Percentiles rank a stretch among this genome's conserved stretches.
These are phyloP conservation scores for Vespertilio murinus DNA, from an alignment of 2,797 vertebrate genomes.

Conservation along the genomic window DNA sequence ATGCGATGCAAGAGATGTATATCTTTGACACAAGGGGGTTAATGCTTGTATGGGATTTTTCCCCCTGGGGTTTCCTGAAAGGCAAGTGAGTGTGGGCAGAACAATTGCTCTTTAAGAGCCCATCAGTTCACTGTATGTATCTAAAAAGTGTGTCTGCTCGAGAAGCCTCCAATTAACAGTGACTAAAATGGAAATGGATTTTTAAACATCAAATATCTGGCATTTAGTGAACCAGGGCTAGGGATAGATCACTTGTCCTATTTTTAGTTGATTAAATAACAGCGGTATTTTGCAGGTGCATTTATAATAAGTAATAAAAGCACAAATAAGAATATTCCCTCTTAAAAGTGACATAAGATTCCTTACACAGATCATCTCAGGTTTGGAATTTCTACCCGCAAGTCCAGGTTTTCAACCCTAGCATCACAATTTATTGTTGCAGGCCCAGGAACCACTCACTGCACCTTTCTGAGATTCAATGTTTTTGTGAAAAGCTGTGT, in stretches of 20 bases:
- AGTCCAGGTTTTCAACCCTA: background rate
- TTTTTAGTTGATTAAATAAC: background rate
- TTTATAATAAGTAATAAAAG: background rate
- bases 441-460: background rate
- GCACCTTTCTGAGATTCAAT: background rate
- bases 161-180: constrained; percentile 21
- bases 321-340: background rate
- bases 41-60: background rate
- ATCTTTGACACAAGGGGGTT: background rate
- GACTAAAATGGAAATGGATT: constrained; percentile 28
- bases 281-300: background rate
- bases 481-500: background rate
- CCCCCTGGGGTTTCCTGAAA: background rate
- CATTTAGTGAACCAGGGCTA: constrained; percentile 21
- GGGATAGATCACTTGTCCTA: background rate
- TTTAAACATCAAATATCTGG: constrained; percentile 13
- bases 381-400: background rate
- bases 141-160: background rate
- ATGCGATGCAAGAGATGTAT: background rate
- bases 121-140: background rate
- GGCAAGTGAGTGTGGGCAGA: background rate
- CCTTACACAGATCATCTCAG: background rate
- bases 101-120: background rate
- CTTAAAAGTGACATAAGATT: background rate
- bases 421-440: background rate